Base-by-base conservation (phyloP, 1,140 invertebrate genomes). In the Metaphire vulgaris region DNA sequence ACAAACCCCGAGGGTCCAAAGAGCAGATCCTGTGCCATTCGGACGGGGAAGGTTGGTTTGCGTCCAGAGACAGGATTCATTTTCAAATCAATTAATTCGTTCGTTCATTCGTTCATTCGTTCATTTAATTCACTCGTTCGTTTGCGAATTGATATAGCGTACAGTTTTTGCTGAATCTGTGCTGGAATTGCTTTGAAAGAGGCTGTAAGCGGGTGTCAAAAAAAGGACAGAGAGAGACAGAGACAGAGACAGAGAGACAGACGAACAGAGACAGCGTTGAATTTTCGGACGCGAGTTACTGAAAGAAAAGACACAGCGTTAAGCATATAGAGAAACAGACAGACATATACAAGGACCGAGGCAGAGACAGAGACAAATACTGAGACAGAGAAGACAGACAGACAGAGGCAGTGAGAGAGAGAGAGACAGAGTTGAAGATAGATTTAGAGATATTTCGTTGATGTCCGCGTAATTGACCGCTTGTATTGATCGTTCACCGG, bases 21-120 rank as follows among this genome's bases (percentile, higher is more conserved):
- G 96, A 99, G 84, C 95, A 98, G 82, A 91, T 99, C 77, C 85
- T 99, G 29, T 99, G 96, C 86, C 93, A 92, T 82, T 94, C 95
- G 69, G 96, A 98, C 88, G 95, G 97, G 85, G 95, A 97, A 82
- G 95, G 93, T 95, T 83, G 91, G 92, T 90, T n/a, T 56, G 6
- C 41, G 41, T 56, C 41, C 21, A n/a, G n/a, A n/a, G n/a, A n/a
- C n/a, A n/a, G n/a, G n/a, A n/a, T n/a, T n/a, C n/a, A n/a, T n/a
- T n/a, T n/a, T n/a, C n/a, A n/a, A n/a, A n/a, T n/a, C n/a, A n/a
- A n/a, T n/a, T n/a, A n/a, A n/a, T n/a, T n/a, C n/a, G n/a, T n/a
- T n/a, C n/a, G n/a, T n/a, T n/a, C n/a, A n/a, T n/a, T n/a, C n/a
- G n/a, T n/a, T n/a, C n/a, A n/a, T n/a, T n/a, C n/a, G n/a, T n/a